Percentiles rank a stretch among this genome's conserved stretches.
Evolutionary conservation across 2,888 invertebrate genomes (phyloP).

Genomic region (Lagria hirta): DNA sequence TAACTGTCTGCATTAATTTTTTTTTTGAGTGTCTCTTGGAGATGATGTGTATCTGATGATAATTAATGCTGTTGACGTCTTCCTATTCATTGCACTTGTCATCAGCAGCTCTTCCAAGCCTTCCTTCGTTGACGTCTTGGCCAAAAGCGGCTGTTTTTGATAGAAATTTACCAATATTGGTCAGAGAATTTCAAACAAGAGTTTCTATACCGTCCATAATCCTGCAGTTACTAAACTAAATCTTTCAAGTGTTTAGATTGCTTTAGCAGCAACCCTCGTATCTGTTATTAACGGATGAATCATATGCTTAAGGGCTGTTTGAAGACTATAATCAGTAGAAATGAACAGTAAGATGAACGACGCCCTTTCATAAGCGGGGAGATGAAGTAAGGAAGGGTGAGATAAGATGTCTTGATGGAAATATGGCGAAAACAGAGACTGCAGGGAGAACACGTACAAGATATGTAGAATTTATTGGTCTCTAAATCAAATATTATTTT

Average conservation of each 20-base stretch:
- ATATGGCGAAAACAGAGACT: no score
- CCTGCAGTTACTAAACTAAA: constrained; percentile 14
- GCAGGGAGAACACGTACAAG: no score
- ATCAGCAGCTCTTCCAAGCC: constrained; percentile 41
- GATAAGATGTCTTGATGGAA: constrained; percentile 38
- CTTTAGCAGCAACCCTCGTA: constrained; percentile 27
- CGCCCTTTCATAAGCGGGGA: constrained; percentile 31
- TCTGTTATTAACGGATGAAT: constrained; percentile 42
- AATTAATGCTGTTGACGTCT: constrained; percentile 32
- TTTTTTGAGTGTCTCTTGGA: constrained; percentile 29
- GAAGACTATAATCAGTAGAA: constrained; percentile 32
- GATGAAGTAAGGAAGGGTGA: constrained; percentile 30
- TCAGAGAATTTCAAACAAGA: constrained; percentile 4
- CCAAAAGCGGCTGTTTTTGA: constrained; percentile 24
- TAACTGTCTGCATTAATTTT: constrained; percentile 10
- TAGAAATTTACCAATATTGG: constrained; percentile 14
- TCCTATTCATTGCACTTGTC: constrained; percentile 49
- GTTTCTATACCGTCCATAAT: constrained; percentile 4
- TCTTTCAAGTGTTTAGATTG: constrained; percentile 27
- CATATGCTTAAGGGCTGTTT: constrained; percentile 39
- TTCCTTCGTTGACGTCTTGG: constrained; percentile 34
- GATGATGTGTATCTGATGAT: constrained; percentile 40
- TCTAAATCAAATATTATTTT: no score
- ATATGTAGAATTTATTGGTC: no score
- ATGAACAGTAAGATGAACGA: constrained; percentile 34